Evolutionary conservation across 2,797 vertebrate genomes (phyloP).

Genomic region (Pantherophis vulpinus): DNA sequence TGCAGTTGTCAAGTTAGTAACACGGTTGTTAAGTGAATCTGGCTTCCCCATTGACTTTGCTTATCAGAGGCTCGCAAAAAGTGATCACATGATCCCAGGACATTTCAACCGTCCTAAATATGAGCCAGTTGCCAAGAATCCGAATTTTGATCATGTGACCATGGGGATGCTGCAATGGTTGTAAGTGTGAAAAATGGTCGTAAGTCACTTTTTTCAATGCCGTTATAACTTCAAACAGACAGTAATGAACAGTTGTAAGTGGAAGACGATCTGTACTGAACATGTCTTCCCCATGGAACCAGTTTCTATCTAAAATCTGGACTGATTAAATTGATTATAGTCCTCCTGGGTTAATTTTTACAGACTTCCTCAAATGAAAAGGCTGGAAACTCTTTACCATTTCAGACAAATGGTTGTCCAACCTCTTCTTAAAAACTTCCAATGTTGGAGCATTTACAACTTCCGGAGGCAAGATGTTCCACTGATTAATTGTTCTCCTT

Average conservation of each 20-base stretch:
- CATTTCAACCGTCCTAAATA: background rate
- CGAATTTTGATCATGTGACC: background rate
- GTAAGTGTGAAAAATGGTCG: background rate
- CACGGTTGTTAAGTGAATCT: background rate
- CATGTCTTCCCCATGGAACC: background rate
- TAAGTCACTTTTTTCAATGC: background rate
- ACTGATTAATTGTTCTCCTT: too few relatives aligned
- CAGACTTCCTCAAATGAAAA: background rate
- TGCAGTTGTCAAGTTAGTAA: background rate
- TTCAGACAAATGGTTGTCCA: too few relatives aligned
- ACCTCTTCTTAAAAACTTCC: too few relatives aligned
- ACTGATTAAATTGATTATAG: background rate
- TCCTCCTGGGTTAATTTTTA: background rate
- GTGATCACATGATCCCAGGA: background rate
- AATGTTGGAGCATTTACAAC: too few relatives aligned
- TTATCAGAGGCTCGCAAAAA: background rate
- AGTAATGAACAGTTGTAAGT: background rate
- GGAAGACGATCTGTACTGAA: background rate
- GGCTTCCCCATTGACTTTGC: background rate
- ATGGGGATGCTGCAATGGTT: background rate
- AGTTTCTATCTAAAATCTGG: background rate
- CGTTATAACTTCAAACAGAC: background rate
- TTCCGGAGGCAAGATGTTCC: too few relatives aligned
- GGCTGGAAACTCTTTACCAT: too few relatives aligned
- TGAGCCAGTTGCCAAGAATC: background rate